Evolutionary conservation across 2,888 invertebrate genomes (phyloP).

Genomic region (Dermolepida albohirtum): DNA sequence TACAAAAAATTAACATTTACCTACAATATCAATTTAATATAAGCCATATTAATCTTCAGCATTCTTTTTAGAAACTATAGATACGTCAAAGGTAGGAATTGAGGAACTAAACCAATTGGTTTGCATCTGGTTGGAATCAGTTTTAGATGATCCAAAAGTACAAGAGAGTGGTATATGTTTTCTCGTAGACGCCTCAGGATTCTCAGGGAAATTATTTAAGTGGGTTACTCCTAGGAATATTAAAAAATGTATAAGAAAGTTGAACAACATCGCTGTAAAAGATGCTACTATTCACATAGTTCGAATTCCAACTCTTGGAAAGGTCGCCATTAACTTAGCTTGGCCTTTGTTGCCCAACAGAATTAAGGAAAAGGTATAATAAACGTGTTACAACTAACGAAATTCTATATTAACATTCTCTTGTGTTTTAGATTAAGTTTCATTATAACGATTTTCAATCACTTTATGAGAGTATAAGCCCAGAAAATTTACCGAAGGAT

Average conservation of each 20-base stretch:
- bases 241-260: slow-evolving; percentile 51
- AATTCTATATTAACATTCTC: background rate
- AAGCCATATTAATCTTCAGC: background rate
- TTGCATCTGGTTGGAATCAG: slow-evolving; percentile 61
- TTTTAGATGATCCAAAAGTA: slow-evolving; percentile 58
- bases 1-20: slow-evolving; percentile 25
- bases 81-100: slow-evolving; percentile 53
- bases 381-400: background rate
- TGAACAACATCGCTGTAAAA: slow-evolving; percentile 57
- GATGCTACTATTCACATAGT: slow-evolving; percentile 59
- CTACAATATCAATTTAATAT: background rate
- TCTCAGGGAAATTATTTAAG: slow-evolving; percentile 55
- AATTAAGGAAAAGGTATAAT: slow-evolving; percentile 52
- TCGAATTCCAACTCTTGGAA: slow-evolving; percentile 56
- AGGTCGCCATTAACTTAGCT: slow-evolving; percentile 56
- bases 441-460: slow-evolving; percentile 68
- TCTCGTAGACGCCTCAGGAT: slow-evolving; percentile 59
- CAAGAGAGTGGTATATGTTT: slow-evolving; percentile 60
- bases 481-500: slow-evolving; percentile 66
- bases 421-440: slow-evolving; percentile 65
- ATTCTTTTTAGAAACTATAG: slow-evolving; percentile 52
- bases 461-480: slow-evolving; percentile 67
- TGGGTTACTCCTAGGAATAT: slow-evolving; percentile 60
- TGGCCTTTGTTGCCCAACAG: slow-evolving; percentile 59
- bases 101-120: slow-evolving; percentile 59